Base-by-base conservation (phyloP, 2,113 vertebrate species). In the mouse (Mus musculus) region DNA sequence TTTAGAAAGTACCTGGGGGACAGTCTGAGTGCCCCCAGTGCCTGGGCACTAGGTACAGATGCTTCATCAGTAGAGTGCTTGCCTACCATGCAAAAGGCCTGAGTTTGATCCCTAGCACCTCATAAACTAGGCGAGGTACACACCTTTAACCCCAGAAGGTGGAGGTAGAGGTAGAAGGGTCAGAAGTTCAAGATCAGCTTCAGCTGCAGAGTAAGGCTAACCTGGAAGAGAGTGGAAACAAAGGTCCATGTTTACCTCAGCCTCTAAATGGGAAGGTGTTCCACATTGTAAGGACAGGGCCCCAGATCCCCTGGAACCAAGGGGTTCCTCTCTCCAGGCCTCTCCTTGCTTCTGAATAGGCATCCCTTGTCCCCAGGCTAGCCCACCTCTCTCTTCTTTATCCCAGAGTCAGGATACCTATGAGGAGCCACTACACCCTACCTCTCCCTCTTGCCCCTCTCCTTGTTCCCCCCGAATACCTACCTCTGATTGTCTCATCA, bases 241-340 rank as follows among this genome's bases (percentile, higher is more conserved):
- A 12, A 71, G 76, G 42, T 24, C 11, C 12, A 9, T 59, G 42
- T 14, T 30, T 5, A 36, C 42, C 42, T 56, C 24, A 2, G 49
- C 65, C 39, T 76, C 90, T 39, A 76, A 69, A 61, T 33, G 8
- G 9, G 30, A 36, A 2, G 3, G 11, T 42, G 36, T 52, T 16
- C 17, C 16, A 26, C 36, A 11, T 26, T 89, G 54, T n/a, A 20
- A 59, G 87, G 69, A 56, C 49, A 39, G 33, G 5, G 2, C 69
- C 20, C 10, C 52, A 33, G 6, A 72, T 39, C 12, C 7, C 26
- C 13, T 20, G 2, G 19, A 89, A 11, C 12, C 26, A 1, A 28
- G 10, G 46, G n/a, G 0, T 1, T 52, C 1, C 54, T 17, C 14
- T 20, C 42, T 33, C 49, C 2, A 1, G 26, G 7, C 12, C 26